phyloP scores from a whole-genome alignment of 2,888 invertebrate genomes.

The Callimorpha dominula region DNA sequence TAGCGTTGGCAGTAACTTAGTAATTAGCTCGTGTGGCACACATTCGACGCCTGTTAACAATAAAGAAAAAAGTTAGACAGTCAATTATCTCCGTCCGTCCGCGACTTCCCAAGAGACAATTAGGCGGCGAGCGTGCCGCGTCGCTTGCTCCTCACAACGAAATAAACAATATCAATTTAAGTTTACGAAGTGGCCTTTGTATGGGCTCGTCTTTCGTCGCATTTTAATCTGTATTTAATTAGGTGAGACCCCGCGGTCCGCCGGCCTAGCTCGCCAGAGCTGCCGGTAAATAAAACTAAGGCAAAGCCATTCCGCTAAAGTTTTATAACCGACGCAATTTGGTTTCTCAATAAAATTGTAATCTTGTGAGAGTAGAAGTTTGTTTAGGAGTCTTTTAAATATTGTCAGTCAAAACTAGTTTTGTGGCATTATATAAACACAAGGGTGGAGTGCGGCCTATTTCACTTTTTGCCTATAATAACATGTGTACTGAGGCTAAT shows the following conservation, averaged over 20 bases:
- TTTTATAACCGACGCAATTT: too few species aligned
- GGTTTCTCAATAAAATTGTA: too few species aligned
- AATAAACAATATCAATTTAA: constrained; percentile 43
- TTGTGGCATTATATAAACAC: too few species aligned
- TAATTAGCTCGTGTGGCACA: too few species aligned
- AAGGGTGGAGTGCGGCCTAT: too few species aligned
- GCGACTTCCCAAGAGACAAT: not conserved
- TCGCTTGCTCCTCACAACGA: not conserved
- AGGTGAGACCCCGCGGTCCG: constrained; percentile 17
- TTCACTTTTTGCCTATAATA: too few species aligned
- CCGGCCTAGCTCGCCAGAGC: not conserved
- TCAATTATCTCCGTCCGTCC: not conserved
- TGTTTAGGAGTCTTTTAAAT: too few species aligned
- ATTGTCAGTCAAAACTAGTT: not conserved
- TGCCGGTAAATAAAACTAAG: not conserved
- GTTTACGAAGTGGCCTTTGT: constrained; percentile 31
- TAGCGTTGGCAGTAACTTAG: too few species aligned
- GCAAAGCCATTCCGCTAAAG: not conserved
- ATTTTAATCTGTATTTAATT: constrained; percentile 48
- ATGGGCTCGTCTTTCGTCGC: constrained; percentile 20
- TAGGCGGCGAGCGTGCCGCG: not conserved
- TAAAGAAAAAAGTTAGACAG: not conserved
- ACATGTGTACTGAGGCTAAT: too few species aligned
- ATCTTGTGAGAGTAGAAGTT: too few species aligned
- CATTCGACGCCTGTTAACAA: not conserved